These are phyloP conservation scores for Oscheius myriophilus DNA, from an alignment of 2,888 invertebrate genomes.

Conservation along the genomic window DNA sequence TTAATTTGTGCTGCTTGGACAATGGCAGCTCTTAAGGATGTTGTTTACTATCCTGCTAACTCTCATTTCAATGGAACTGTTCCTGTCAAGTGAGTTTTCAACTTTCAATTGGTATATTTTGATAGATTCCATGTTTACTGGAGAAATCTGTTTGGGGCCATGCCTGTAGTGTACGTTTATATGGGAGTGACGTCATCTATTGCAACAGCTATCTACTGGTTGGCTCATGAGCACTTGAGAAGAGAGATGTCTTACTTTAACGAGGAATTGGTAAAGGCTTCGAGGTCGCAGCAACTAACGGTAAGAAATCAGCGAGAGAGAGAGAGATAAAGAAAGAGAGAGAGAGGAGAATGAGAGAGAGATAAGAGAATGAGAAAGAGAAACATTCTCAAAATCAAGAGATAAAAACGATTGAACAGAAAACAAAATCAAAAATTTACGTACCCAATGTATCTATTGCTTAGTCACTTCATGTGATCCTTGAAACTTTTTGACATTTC, in stretches of 20 bases:
- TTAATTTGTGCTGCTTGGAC: conserved; percentile 10
- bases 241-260: conserved; percentile 31
- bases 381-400: no score
- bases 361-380: no score
- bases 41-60: conserved; percentile 5
- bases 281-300: conserved; percentile 25
- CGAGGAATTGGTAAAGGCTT: conserved; percentile 28
- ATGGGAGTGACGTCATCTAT: conserved; percentile 26
- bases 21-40: conserved; percentile 14
- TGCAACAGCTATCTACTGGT: conserved; percentile 25
- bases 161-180: conserved; percentile 18
- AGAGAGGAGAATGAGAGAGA: no score
- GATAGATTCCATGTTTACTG: conserved; percentile 17
- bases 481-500: no score
- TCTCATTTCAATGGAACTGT: not conserved
- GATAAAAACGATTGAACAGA: no score
- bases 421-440: no score
- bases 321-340: no score
- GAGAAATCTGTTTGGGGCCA: conserved; percentile 19
- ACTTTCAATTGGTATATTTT: not conserved
- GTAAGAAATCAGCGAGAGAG: not conserved
- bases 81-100: not conserved
- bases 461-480: no score
- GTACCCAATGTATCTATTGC: no score
- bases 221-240: conserved; percentile 26